These are phyloP conservation scores for Pristionchus arcanus DNA, from an alignment of 2,888 invertebrate species.

Conservation along the genomic window DNA sequence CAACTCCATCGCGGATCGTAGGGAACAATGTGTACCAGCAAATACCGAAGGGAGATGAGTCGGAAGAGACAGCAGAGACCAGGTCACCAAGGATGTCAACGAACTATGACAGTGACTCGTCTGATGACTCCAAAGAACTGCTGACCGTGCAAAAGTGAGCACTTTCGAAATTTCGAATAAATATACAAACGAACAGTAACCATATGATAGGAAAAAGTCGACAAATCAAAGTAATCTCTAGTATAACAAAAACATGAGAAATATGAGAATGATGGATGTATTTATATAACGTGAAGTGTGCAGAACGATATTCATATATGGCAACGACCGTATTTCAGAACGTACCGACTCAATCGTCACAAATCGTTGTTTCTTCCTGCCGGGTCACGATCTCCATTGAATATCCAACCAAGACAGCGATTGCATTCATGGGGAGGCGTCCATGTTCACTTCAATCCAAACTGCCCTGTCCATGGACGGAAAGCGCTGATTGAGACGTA, in stretches of 20 bases:
- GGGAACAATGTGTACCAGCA: constrained; percentile 47
- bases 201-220: too few relatives aligned
- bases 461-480: constrained; percentile 77
- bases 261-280: too few relatives aligned
- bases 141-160: constrained; percentile 47
- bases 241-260: too few relatives aligned
- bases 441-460: constrained; percentile 75
- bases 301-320: too few relatives aligned
- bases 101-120: constrained; percentile 43
- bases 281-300: too few relatives aligned
- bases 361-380: constrained; percentile 73
- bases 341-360: constrained; percentile 70
- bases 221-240: too few relatives aligned
- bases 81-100: background rate
- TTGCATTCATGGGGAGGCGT: constrained; percentile 78
- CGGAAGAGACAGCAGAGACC: background rate
- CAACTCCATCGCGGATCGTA: constrained; percentile 42
- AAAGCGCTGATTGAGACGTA: constrained; percentile 76
- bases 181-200: too few relatives aligned
- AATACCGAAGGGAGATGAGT: constrained; percentile 9
- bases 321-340: background rate
- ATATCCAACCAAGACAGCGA: constrained; percentile 62
- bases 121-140: constrained; percentile 16
- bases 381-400: background rate
- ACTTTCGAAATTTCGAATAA: too few relatives aligned